These are phyloP conservation scores for Psilopsiagon aymara DNA, from an alignment of 2,113 vertebrate genomes.

Conservation along the genomic window DNA sequence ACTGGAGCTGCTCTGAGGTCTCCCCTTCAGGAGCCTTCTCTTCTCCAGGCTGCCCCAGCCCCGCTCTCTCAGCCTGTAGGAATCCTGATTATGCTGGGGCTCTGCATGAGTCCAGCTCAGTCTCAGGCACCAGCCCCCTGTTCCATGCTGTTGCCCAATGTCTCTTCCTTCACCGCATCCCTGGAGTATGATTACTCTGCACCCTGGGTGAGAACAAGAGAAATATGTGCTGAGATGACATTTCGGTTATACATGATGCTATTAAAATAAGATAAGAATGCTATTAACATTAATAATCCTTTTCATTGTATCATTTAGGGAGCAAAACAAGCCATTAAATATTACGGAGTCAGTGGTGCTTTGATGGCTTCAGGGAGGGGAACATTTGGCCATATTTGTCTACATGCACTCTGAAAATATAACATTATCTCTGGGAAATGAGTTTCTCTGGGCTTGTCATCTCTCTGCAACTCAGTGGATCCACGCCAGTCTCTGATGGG, in stretches of 20 bases:
- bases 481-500: neutral
- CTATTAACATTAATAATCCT: slow-evolving; percentile 81
- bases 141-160: neutral
- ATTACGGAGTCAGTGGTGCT: slow-evolving; percentile 71
- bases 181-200: slow-evolving; percentile 49
- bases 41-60: neutral
- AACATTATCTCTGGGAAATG: slow-evolving; percentile 53
- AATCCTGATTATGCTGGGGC: neutral
- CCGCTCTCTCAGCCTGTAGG: neutral
- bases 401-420: slow-evolving; percentile 25
- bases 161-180: slow-evolving; percentile 38
- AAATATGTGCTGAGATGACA: slow-evolving; percentile 74
- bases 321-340: slow-evolving; percentile 80
- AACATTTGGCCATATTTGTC: slow-evolving; percentile 66
- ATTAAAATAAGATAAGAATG: slow-evolving; percentile 79
- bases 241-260: slow-evolving; percentile 75
- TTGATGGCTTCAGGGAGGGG: slow-evolving; percentile 74
- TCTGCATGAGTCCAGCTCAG: neutral
- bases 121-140: neutral
- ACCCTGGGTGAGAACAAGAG: slow-evolving; percentile 70
- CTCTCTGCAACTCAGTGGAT: neutral
- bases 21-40: neutral
- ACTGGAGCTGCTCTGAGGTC: neutral
- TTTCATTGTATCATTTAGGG: slow-evolving; percentile 79
- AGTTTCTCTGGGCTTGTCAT: neutral